Percentiles rank a stretch among this genome's conserved stretches.
phyloP scores from a whole-genome alignment of 2,797 vertebrate species.

The Champsocephalus esox region DNA sequence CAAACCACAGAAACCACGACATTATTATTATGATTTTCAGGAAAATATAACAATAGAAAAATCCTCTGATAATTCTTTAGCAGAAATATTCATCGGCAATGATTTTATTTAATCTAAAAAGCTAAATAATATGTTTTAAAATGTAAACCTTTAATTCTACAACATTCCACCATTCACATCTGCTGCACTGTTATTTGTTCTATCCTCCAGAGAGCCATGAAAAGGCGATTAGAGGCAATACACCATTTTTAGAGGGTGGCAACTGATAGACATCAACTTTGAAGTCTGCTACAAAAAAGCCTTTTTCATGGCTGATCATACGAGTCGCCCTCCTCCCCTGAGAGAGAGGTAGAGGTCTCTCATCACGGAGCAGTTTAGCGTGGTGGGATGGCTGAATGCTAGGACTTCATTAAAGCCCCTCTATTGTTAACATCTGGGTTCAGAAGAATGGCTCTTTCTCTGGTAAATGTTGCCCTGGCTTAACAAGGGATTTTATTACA shows the following conservation, averaged over 20 bases:
- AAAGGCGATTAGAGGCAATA: conserved; percentile 36
- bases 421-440: conserved; percentile 89
- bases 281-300: conserved; percentile 53
- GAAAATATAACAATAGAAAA: conserved; percentile 4
- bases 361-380: conserved; percentile 77
- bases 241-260: conserved; percentile 51
- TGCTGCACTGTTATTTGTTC: neutral
- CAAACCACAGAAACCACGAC: conserved; percentile 16
- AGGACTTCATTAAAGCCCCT: conserved; percentile 85
- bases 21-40: conserved; percentile 17
- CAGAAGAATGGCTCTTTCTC: conserved; percentile 84
- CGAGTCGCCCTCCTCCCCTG: conserved; percentile 52
- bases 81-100: neutral
- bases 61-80: neutral
- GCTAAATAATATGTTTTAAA: neutral
- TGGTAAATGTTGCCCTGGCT: conserved; percentile 81
- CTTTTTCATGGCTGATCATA: conserved; percentile 64
- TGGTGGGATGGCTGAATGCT: conserved; percentile 79
- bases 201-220: conserved; percentile 1
- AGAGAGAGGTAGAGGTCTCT: conserved; percentile 72
- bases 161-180: too few species aligned
- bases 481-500: conserved; percentile 87
- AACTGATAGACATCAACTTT: conserved; percentile 73
- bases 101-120: conserved; percentile 13
- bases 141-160: neutral